These are phyloP conservation scores for Leucania comma DNA, from an alignment of 2,888 invertebrate species.

Conservation along the genomic window DNA sequence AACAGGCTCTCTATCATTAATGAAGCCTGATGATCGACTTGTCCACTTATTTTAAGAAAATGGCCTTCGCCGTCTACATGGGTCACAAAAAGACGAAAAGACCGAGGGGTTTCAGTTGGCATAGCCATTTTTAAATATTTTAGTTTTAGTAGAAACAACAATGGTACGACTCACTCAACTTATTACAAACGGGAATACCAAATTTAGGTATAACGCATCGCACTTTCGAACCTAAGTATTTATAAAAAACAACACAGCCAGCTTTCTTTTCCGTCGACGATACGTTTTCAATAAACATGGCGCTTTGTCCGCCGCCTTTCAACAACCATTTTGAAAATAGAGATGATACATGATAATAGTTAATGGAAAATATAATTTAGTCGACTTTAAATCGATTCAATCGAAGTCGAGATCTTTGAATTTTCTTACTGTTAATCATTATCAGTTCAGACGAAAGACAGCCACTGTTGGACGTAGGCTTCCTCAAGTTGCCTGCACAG, in stretches of 20 bases:
- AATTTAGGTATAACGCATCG: slow-evolving; percentile 66
- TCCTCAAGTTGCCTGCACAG: too few species aligned
- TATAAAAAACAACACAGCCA: slow-evolving; percentile 78
- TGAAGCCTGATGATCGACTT: slow-evolving; percentile 91
- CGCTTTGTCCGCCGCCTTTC: slow-evolving; percentile 64
- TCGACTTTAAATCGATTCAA: slow-evolving; percentile 25
- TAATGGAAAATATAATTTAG: neutral
- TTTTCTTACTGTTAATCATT: too few species aligned
- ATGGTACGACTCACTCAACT: slow-evolving; percentile 77
- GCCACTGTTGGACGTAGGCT: too few species aligned
- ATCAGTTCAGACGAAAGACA: too few species aligned
- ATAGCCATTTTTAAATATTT: slow-evolving; percentile 77
- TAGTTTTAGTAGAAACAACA: slow-evolving; percentile 41
- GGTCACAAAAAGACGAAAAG: slow-evolving; percentile 91
- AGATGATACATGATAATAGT: slow-evolving; percentile 20
- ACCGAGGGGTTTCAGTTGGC: slow-evolving; percentile 77
- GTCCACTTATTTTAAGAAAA: slow-evolving; percentile 94
- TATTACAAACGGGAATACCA: slow-evolving; percentile 59
- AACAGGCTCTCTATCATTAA: slow-evolving; percentile 90
- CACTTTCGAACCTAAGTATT: slow-evolving; percentile 68
- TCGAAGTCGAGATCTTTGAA: too few species aligned
- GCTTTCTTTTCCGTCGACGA: slow-evolving; percentile 87
- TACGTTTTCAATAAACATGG: slow-evolving; percentile 87
- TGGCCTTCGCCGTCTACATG: slow-evolving; percentile 93
- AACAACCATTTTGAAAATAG: slow-evolving; percentile 54